Evolutionary conservation across 2,797 vertebrate genomes (phyloP).

Genomic region (Argya squamiceps): DNA sequence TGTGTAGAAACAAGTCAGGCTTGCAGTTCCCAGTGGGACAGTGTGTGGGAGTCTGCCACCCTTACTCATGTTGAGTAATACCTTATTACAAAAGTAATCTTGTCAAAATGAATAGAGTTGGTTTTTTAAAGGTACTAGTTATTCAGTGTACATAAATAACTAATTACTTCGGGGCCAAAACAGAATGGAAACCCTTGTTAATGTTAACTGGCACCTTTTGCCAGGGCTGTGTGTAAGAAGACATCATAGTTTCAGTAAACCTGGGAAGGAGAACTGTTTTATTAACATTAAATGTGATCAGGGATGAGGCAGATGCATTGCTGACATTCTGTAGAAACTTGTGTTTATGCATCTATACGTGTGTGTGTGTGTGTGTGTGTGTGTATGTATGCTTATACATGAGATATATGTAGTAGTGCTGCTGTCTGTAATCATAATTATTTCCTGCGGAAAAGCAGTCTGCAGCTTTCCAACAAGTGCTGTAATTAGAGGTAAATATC

Average conservation of each 20-base stretch:
- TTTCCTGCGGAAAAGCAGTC: background rate
- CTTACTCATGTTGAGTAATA: slow-evolving; percentile 69
- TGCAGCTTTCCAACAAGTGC: background rate
- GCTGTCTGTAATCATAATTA: background rate
- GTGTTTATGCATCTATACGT: fast-evolving
- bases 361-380: background rate
- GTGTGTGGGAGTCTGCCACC: slow-evolving; percentile 61
- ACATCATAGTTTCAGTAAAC: background rate
- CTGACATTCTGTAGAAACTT: background rate
- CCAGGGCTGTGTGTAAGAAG: background rate
- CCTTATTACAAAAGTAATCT: slow-evolving; percentile 57
- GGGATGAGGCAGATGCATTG: background rate
- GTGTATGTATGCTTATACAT: background rate
- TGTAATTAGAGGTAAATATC: background rate
- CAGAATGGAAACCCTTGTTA: background rate
- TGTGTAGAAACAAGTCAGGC: slow-evolving; percentile 64
- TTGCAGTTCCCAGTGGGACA: slow-evolving; percentile 67
- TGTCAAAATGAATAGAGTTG: slow-evolving; percentile 21
- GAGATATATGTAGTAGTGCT: background rate
- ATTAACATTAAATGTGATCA: background rate
- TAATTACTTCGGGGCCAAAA: background rate
- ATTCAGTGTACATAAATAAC: slow-evolving; percentile 2
- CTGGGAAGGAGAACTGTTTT: background rate
- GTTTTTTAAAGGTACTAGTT: slow-evolving; percentile 16
- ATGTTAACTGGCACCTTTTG: background rate